Evolutionary conservation across 2,113 vertebrate species (phyloP).

Genomic region (Nesogale talazaci): DNA sequence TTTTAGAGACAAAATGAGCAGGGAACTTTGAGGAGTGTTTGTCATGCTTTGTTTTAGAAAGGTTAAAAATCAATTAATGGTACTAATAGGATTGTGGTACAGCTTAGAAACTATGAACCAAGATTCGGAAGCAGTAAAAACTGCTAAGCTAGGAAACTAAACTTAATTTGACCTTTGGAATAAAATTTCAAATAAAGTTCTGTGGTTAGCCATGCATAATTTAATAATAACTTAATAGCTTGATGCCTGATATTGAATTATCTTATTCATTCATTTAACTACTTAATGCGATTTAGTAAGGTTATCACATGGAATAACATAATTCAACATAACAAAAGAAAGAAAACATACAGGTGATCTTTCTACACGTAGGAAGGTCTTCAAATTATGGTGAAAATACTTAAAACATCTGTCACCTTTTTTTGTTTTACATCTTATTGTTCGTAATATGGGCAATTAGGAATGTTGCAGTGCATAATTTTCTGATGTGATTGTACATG

Average conservation of each 20-base stretch:
- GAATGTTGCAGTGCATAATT: background rate
- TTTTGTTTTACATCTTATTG: background rate
- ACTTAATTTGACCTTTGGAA: background rate
- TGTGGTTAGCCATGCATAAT: slow-evolving; percentile 25
- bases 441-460: background rate
- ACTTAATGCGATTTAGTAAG: slow-evolving; percentile 34
- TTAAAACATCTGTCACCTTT: background rate
- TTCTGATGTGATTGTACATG: background rate
- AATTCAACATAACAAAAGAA: background rate
- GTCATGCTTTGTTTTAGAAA: background rate
- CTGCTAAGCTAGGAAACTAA: background rate
- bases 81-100: too few relatives aligned
- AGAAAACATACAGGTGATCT: background rate
- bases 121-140: background rate
- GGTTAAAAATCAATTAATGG: background rate
- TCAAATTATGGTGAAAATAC: background rate
- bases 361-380: background rate
- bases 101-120: background rate
- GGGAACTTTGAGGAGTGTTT: background rate
- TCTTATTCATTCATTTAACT: slow-evolving; percentile 30
- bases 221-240: background rate
- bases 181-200: background rate
- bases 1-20: background rate
- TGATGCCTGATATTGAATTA: too few relatives aligned
- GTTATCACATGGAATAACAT: slow-evolving; percentile 36